Base-by-base conservation (phyloP, 2,888 invertebrate species). In the Mongoloraphidia duomilia region DNA sequence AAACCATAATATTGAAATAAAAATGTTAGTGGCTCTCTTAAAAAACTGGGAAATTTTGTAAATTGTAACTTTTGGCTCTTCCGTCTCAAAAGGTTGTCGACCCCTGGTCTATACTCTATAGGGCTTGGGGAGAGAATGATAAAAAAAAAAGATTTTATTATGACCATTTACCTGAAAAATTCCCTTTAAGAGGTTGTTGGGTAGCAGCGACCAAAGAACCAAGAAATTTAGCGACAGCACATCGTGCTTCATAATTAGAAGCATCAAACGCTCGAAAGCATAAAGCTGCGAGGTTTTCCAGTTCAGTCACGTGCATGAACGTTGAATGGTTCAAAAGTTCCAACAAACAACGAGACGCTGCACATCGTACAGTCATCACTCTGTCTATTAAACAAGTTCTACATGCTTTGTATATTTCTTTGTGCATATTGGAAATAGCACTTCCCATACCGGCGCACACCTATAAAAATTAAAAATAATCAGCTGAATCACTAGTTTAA, bases 371-470 rank as follows among this genome's bases (percentile, higher is more conserved):
- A 13, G 88, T 81, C 79, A 91, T 82, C 2, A 91, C 89, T 46
- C 97, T 76, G 67, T 98, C 98, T 13, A 90, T 84, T 52, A 94
- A 73, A 55, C 92, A 84, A 57, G 87, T 82, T 56, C 88, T 81
- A 5, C 90, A 85, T 9, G 92, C 89, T 64, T 93, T 91, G 60
- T 90, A 93, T 57, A 95, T 87, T 59, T 94, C 94, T 65, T 86
- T 86, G 64, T 87, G 79, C 59, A 88, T 75, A 71, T 83, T 77
- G 58, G 82, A 80, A 14, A 94, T 92, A 8, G 94, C 96, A 34
- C 82, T 84, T 44, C 96, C 97, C 84, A 99, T 91, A 26, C 98
- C 97, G 49, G 86, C 82, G 63, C 88, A 89, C 49, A 85, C 82
- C 82, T 82, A 55, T 37, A 54, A 53, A 14, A 49, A 55, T 33